These are phyloP conservation scores for Drosophila lowei DNA, from an alignment of 1,140 invertebrate species.

Conservation along the genomic window DNA sequence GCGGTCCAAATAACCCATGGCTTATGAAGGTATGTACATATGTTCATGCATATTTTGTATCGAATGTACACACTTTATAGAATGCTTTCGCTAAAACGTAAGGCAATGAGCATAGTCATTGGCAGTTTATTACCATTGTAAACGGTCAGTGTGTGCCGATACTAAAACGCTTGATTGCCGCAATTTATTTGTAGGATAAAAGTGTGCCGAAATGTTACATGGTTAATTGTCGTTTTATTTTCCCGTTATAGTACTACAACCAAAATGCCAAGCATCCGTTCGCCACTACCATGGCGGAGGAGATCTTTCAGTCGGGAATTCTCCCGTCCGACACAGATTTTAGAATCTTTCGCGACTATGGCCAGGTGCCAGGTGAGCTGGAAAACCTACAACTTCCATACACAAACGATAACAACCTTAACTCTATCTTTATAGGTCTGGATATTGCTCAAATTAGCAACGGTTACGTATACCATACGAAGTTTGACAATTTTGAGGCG, in stretches of 20 bases:
- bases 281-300: slow-evolving; percentile 95
- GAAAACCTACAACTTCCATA: not conserved
- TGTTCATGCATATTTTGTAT: too few relatives aligned
- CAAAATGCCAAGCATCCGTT: slow-evolving; percentile 88
- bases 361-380: slow-evolving; percentile 87
- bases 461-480: slow-evolving; percentile 96
- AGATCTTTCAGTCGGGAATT: slow-evolving; percentile 96
- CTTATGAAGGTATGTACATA: slow-evolving; percentile 86
- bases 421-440: slow-evolving; percentile 26
- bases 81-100: too few relatives aligned
- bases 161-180: slow-evolving; percentile 86
- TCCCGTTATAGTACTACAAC: slow-evolving; percentile 49
- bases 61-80: too few relatives aligned
- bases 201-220: slow-evolving; percentile 84
- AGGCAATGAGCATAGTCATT: slow-evolving; percentile 1
- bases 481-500: slow-evolving; percentile 89
- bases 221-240: not conserved
- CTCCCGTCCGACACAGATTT: slow-evolving; percentile 98
- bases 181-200: slow-evolving; percentile 31
- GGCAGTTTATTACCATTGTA: slow-evolving; percentile 19
- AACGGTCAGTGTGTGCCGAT: not conserved
- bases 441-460: slow-evolving; percentile 86
- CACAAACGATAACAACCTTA: not conserved
- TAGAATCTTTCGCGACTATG: slow-evolving; percentile 95
- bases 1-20: slow-evolving; percentile 96